These are phyloP conservation scores for Cirrhinus mrigala DNA, from an alignment of 2,797 vertebrate species.

Conservation along the genomic window DNA sequence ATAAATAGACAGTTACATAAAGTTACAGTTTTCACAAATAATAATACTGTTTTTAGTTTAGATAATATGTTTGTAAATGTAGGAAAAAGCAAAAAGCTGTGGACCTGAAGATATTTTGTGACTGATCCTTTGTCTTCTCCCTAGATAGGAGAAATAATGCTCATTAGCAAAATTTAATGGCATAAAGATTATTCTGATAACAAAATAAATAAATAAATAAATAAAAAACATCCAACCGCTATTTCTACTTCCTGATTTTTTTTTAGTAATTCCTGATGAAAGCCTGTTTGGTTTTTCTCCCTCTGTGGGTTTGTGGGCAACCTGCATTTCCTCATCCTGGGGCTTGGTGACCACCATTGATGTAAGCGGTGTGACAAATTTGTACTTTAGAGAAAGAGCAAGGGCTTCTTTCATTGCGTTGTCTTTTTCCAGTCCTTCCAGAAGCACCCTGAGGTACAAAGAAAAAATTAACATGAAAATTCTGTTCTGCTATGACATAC, in stretches of 20 bases:
- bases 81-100: background rate
- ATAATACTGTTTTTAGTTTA: background rate
- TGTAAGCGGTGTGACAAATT: slow-evolving; percentile 82
- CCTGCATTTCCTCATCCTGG: slow-evolving; percentile 66
- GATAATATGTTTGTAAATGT: background rate
- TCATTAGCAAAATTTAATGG: background rate
- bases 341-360: slow-evolving; percentile 85
- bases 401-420: slow-evolving; percentile 66
- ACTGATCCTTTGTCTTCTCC: background rate
- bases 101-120: background rate
- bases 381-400: slow-evolving; percentile 76
- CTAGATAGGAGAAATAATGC: background rate
- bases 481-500: background rate
- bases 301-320: slow-evolving; percentile 79
- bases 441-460: slow-evolving; percentile 66
- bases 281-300: background rate
- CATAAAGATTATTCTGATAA: background rate
- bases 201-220: background rate
- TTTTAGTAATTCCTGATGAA: background rate
- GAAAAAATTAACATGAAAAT: background rate
- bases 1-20: background rate
- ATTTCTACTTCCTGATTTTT: too few relatives aligned
- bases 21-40: background rate
- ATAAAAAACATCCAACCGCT: background rate
- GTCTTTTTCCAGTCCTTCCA: slow-evolving; percentile 68